Conservation (phyloP, 2,797 vertebrate genomes). For the Channa striata region DNA sequence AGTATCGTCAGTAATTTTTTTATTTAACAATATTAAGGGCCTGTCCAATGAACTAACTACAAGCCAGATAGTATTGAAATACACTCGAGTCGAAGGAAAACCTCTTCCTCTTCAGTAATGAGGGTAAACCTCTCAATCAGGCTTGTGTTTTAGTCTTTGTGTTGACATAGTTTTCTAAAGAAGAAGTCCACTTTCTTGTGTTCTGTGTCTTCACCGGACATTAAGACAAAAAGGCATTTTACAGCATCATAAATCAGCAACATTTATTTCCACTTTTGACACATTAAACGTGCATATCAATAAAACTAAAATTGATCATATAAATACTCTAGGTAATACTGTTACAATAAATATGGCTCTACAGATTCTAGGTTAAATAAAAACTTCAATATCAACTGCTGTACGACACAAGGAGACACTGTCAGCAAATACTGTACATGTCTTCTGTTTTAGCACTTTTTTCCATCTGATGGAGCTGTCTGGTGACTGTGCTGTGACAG, state of each 20-base stretch:
- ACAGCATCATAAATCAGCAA: slow-evolving; percentile 71
- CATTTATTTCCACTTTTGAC: slow-evolving; percentile 82
- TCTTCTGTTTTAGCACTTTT: slow-evolving; percentile 50
- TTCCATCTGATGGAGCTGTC: slow-evolving; percentile 37
- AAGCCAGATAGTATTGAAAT: background rate
- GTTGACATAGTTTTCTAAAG: background rate
- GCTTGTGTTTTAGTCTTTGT: background rate
- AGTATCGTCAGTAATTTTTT: too few species aligned
- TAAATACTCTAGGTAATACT: slow-evolving; percentile 78
- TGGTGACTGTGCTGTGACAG: slow-evolving; percentile 49
- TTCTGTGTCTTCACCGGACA: slow-evolving; percentile 12
- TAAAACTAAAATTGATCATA: slow-evolving; percentile 77
- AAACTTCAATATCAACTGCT: slow-evolving; percentile 61
- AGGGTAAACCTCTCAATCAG: too few species aligned
- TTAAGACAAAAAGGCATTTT: slow-evolving; percentile 43
- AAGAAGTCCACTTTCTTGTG: background rate
- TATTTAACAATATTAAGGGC: too few species aligned
- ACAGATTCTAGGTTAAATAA: slow-evolving; percentile 70
- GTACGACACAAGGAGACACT: slow-evolving; percentile 61
- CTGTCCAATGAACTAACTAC: background rate
- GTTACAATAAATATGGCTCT: slow-evolving; percentile 81
- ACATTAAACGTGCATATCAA: slow-evolving; percentile 82
- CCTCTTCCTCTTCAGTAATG: too few species aligned
- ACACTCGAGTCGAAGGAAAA: background rate
- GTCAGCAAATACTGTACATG: slow-evolving; percentile 46